A percentile compares a stretch with the other conserved stretches of the same genome.
Evolutionary conservation across 37 sponge, comb jelly and placozoan species (phyloP).

Genomic region (Crambe crambe): DNA sequence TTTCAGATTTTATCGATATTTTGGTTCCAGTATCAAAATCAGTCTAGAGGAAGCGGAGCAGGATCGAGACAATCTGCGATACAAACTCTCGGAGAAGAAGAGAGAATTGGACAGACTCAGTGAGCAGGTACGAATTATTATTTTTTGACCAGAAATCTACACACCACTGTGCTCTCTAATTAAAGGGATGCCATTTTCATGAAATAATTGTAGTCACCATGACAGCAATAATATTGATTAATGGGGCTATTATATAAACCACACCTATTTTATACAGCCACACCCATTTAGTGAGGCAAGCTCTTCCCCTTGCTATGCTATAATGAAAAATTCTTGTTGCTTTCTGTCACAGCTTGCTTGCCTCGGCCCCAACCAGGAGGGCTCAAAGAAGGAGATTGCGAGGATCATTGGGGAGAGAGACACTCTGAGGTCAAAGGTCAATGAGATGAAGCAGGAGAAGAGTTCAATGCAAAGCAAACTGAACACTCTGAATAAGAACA

Average conservation of each 20-base stretch:
- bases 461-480: constrained; percentile 15
- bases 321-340: not conserved
- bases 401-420: constrained; percentile 18
- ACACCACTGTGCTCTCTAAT: not conserved
- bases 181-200: too few species aligned
- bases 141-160: not conserved
- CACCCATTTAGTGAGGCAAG: not conserved
- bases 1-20: too few species aligned
- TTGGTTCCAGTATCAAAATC: constrained; percentile 25
- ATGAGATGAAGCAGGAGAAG: constrained; percentile 29
- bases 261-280: not conserved
- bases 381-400: constrained; percentile 14
- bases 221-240: not conserved
- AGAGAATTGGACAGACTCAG: constrained; percentile 40
- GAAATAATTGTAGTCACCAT: too few species aligned
- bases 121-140: constrained; percentile 41
- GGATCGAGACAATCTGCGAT: constrained; percentile 38
- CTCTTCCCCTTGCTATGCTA: not conserved
- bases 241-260: not conserved
- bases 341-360: not conserved
- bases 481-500: not conserved
- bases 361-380: constrained; percentile 17
- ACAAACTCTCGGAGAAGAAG: constrained; percentile 48
- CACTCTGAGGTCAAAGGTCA: constrained; percentile 25
- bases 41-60: constrained; percentile 35